A percentile compares a stretch with the other conserved stretches of the same genome.
Evolutionary conservation across 2,113 vertebrate species (phyloP).

Genomic region (Peucedramus taeniatus): DNA sequence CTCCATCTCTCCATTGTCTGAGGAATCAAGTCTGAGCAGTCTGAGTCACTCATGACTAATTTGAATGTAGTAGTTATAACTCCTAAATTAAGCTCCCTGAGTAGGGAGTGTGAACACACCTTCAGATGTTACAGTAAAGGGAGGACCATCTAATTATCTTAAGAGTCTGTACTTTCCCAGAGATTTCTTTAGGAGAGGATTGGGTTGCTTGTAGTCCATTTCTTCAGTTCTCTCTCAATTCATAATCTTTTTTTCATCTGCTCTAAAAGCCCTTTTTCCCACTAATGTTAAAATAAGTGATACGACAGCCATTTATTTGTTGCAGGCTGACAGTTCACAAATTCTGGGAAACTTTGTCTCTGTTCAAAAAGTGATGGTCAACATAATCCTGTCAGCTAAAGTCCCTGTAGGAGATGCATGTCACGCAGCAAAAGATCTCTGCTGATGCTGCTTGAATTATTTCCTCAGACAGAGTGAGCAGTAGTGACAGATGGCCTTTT

Average conservation of each 20-base stretch:
- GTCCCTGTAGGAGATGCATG: background rate
- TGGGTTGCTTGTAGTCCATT: background rate
- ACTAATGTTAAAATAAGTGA: background rate
- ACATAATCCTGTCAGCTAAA: background rate
- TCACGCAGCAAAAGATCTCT: background rate
- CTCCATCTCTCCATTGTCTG: constrained; percentile 25
- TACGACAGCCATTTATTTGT: background rate
- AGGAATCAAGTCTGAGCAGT: background rate
- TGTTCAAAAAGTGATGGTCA: background rate
- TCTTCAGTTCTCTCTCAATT: background rate
- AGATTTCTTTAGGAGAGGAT: background rate
- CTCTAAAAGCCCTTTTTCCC: background rate
- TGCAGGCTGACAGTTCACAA: background rate
- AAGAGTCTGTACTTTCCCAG: background rate
- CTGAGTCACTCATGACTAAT: constrained; percentile 51
- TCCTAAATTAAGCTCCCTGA: background rate
- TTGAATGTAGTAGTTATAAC: background rate
- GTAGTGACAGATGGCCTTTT: constrained; percentile 22
- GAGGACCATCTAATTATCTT: background rate
- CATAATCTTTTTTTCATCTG: background rate
- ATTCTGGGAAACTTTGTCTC: background rate
- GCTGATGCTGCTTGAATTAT: background rate
- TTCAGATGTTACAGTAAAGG: constrained; percentile 1
- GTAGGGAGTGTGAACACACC: constrained; percentile 40
- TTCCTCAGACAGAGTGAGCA: background rate